Evolutionary conservation across 2,797 vertebrate genomes (phyloP), one percentile per base, ranked within the genome.

Genomic region (Chrysocyon brachyurus): DNA sequence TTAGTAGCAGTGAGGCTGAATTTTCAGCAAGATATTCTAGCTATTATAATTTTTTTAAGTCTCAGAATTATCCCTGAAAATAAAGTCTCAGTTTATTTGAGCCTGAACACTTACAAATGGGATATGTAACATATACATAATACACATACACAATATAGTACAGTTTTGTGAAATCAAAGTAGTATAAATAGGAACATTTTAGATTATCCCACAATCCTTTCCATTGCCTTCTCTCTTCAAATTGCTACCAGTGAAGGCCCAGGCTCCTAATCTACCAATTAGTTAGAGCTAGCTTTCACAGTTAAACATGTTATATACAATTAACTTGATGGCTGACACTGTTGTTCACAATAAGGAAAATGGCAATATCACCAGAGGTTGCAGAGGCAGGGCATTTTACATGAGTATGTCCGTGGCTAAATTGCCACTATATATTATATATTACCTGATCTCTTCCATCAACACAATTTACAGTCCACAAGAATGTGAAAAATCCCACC

Each of bases 11-110:
- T 82, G 26, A 95, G 90, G 63, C 40, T 57, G 26, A 78, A 73
- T 57, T 92, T 83, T 64, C 36, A 83, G n/a, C 59, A 95, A 75
- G 59, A 54, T 88, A 93, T 46, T 92, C 31, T 94, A 79, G 52
- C 59, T 96, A 64, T 21, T 68, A 84, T 40, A 36, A 70, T 12
- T 64, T 64, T 73, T 59, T 70, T 10, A 75, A 84, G 64, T 59
- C 97, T 96, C 91, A 93, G 56, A 97, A 95, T 93, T 91, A 94
- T 40, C 40, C 66, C 75, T 77, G 33, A 93, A 97, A 94, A 72
- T 77, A 96, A 95, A 87, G 12, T n/a, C 57, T 6, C 24, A 68
- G 14, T 92, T 96, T 95, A 17, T 95, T 96, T 88, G 64, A 52
- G 49, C 26, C 26, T 77, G 2, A 86, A 79, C 5, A 88, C 46